Conservation (phyloP, 2,113 vertebrate species). For the Machaerirhynchus nigripectus region DNA sequence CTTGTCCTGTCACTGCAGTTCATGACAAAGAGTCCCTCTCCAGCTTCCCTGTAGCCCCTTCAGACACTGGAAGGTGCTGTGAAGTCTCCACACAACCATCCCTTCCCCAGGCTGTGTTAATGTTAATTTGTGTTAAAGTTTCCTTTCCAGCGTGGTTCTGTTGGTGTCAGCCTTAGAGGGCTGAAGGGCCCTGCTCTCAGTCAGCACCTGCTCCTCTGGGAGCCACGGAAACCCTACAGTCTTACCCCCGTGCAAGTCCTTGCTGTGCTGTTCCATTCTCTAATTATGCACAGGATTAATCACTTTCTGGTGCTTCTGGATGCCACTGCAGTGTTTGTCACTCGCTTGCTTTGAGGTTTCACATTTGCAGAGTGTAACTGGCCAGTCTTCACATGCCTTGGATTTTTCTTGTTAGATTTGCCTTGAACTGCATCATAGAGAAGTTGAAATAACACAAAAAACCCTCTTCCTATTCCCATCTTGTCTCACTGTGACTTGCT, state of each 20-base stretch:
- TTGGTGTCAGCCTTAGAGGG: background rate
- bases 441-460: background rate
- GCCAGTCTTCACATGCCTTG: background rate
- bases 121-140: background rate
- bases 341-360: background rate
- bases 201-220: background rate
- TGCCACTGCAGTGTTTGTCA: background rate
- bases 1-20: background rate
- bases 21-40: background rate
- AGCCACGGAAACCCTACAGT: background rate
- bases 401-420: background rate
- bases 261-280: background rate
- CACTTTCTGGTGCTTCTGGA: background rate
- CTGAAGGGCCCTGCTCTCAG: background rate
- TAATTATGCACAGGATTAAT: background rate
- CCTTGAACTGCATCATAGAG: background rate
- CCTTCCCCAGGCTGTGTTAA: background rate
- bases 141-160: background rate
- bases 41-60: background rate
- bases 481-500: background rate
- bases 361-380: background rate
- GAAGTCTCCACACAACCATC: background rate
- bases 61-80: background rate
- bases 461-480: background rate
- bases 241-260: background rate